Evolutionary conservation across 2,113 vertebrate species (phyloP), one percentile per base, ranked within the genome.

Genomic region (Cariama cristata): DNA sequence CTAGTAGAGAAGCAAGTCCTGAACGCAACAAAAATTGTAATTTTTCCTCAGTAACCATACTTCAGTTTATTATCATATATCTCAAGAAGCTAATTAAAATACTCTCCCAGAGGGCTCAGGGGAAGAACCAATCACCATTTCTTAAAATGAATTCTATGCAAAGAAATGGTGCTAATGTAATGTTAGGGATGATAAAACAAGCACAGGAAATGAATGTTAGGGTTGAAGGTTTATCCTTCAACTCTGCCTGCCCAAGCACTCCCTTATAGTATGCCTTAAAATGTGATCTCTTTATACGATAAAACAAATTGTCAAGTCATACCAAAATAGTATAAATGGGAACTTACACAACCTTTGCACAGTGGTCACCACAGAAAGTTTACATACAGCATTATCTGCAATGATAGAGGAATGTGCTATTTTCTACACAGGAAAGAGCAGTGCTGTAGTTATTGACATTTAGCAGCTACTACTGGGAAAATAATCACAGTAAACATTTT

Each of bases 1-100:
- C 35, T 3, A 32, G 21, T 17, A 28, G 45, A 66, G 19, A 7
- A 88, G 24, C 55, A 88, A 86, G 67, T 83, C 67, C 47, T 49
- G 47, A 91, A 89, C 20, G 9, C 32, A 82, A 87, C 35, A 79
- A 76, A 74, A 86, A 18, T 5, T 24, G 12, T 23, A 52, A 60
- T 75, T 38, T 91, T 82, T 93, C 75, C 38, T 76, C 79, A 72
- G 58, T 44, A 86, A 87, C 63, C 64, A 21, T 91, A 73, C 45
- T 83, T 93, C 50, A 58, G 49, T 88, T 93, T 96, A 80, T 94
- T 69, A 81, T 83, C 91, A 72, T 62, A 32, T 55, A 97, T 86
- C 80, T 94, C 77, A 94, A 45, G 33, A 95, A 97, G 86, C 68
- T 95, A 97, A 97, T 96, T 96, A 96, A 92, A 94, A 92, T 50